Evolutionary conservation across 2,797 vertebrate genomes (phyloP), one percentile per base, ranked within the genome.

Genomic region (Trachurus trachurus): DNA sequence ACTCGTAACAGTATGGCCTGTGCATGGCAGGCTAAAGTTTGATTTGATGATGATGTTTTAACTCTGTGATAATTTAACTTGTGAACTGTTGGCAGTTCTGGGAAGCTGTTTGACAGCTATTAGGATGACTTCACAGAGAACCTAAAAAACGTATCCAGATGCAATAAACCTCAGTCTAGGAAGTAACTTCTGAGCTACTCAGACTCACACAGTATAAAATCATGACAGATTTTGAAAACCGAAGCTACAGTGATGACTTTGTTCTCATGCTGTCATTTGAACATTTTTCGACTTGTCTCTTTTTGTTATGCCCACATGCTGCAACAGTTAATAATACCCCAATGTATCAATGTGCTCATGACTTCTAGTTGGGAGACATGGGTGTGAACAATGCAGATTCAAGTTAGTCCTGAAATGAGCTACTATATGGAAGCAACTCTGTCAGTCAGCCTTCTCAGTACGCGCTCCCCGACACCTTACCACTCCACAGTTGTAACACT

Each of bases 41-140:
- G 37, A 26, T 58, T 57, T 49, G 9, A 42, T 52, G 40, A 58
- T 69, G 26, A 76, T 65, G 56, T 49, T 63, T 76, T 52, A 45
- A 74, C 40, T 62, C 45, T 52, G 11, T 34, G 2, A 56, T 31
- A 52, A 66, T 76, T 34, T 15, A 40, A 16, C 58, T 61, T 64
- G 49, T 40, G 42, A 49, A 26, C 21, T 9, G 15, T 1, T 5
- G 31, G 9, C 10, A 19, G 17, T 37, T 67, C 5, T 26, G 53
- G 37, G 26, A 61, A 3, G 15, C 22, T 11, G n/a, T 29, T 29
- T 11, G 52, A 42, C 10, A 69, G 17, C 37, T 12, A 60, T 44
- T 6, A 17, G 19, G 29, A 53, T 47, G 31, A 21, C 47, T 37
- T 22, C 31, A 21, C 19, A 74, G 12, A 44, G 31, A 67, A 66